Evolutionary conservation across 2,888 invertebrate species (phyloP), one percentile per base, ranked within the genome.

Genomic region (Apeira syringaria): DNA sequence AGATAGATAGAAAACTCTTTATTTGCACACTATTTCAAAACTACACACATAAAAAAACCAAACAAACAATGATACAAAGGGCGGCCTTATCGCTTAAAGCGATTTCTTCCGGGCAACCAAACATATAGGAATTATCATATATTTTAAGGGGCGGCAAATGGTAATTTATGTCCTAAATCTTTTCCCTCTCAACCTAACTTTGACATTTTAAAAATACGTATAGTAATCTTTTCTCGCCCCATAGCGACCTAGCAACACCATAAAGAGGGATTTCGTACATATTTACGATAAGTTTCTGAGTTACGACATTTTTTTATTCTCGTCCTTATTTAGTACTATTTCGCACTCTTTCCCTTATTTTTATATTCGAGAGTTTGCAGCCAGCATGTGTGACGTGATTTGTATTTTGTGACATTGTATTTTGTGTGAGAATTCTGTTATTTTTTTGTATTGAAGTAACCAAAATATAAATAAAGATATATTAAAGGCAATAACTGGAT

Each of bases 121-220:
- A n/a, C n/a, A n/a, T n/a, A n/a, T n/a, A n/a, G n/a, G n/a, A n/a
- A n/a, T n/a, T n/a, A n/a, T n/a, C n/a, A n/a, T n/a, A n/a, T n/a
- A n/a, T n/a, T n/a, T n/a, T n/a, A n/a, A n/a, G n/a, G n/a, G n/a
- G n/a, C n/a, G n/a, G n/a, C n/a, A n/a, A n/a, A 32, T 25, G 48
- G 44, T 53, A 53, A 60, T 60, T 50, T 55, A 51, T 55, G 39
- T 20, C 44, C 49, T 36, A 48, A 56, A 59, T 53, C 36, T 60
- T 56, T 55, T 58, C 58, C 59, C 61, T 61, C 53, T 59, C 57
- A 53, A 54, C 56, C 54, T 50, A 54, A 40, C 53, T 50, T 47
- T 55, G 57, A 51, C 57, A 55, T 50, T 45, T 53, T 47, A 55
- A 53, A 55, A 53, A 57, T 51, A 55, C 50, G 49, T 51, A 41